Percentiles rank a stretch among this genome's conserved stretches.
Conservation (phyloP, 2,888 invertebrate genomes). For the Carabus problematicus region DNA sequence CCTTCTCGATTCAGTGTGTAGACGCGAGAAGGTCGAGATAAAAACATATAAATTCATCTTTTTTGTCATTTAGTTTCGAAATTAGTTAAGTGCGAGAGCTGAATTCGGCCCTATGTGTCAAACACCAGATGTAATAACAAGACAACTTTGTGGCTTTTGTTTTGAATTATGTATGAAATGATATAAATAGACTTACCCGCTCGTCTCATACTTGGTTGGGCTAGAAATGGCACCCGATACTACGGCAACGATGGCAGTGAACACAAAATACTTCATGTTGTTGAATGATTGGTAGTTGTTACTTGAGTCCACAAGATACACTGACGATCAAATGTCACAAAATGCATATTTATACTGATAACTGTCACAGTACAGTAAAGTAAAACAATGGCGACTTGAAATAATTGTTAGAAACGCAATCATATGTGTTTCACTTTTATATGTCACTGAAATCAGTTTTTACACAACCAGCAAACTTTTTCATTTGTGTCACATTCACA, state of each 20-base stretch:
- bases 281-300: neutral
- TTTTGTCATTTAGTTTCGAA: too few relatives aligned
- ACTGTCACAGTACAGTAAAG: slow-evolving; percentile 55
- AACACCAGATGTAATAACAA: too few relatives aligned
- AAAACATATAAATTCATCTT: too few relatives aligned
- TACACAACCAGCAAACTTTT: too few relatives aligned
- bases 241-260: slow-evolving; percentile 22
- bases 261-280: slow-evolving; percentile 31
- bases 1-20: too few relatives aligned
- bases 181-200: slow-evolving; percentile 20
- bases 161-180: too few relatives aligned
- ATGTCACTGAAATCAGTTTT: slow-evolving; percentile 23
- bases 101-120: too few relatives aligned
- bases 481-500: neutral
- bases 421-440: slow-evolving; percentile 40
- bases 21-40: too few relatives aligned
- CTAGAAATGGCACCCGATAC: slow-evolving; percentile 26
- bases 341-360: slow-evolving; percentile 50
- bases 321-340: neutral
- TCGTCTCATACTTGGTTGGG: slow-evolving; percentile 31
- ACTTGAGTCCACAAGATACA: slow-evolving; percentile 6
- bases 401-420: slow-evolving; percentile 38
- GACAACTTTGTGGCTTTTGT: too few relatives aligned
- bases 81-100: too few relatives aligned
- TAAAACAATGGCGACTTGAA: slow-evolving; percentile 52